Evolutionary conservation across 92 coral and sea anemone genomes (phyloP).

Genomic region (Zoanthus sansibaricus): DNA sequence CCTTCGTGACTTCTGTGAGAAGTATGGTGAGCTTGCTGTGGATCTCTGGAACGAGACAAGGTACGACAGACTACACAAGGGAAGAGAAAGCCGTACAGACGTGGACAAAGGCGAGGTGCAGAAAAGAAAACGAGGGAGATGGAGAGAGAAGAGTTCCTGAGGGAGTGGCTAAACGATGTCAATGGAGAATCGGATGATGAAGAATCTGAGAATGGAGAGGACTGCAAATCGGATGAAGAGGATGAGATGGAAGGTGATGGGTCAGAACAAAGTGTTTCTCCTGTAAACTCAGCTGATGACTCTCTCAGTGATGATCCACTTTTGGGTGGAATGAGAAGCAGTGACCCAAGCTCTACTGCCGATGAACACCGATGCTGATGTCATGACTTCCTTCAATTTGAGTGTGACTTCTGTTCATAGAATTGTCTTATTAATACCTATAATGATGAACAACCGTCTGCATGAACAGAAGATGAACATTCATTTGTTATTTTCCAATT

Average conservation of each 20-base stretch:
- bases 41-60: conserved; percentile 67
- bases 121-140: conserved; percentile 62
- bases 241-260: conserved; percentile 52
- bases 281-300: conserved; percentile 53
- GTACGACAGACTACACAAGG: conserved; percentile 62
- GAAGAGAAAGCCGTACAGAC: conserved; percentile 69
- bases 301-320: conserved; percentile 66
- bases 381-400: conserved; percentile 44
- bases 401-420: conserved; percentile 29
- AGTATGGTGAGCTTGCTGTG: conserved; percentile 68
- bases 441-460: conserved; percentile 33
- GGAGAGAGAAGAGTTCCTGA: conserved; percentile 71
- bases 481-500: conserved; percentile 12
- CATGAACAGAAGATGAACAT: conserved; percentile 33
- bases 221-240: conserved; percentile 47
- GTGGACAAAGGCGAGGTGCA: conserved; percentile 56
- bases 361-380: conserved; percentile 25
- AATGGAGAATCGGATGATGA: conserved; percentile 51
- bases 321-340: conserved; percentile 72
- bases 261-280: conserved; percentile 51
- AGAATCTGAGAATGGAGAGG: conserved; percentile 58
- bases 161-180: conserved; percentile 68
- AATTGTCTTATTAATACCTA: conserved; percentile 12
- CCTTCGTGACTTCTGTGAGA: conserved; percentile 60
- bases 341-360: conserved; percentile 48